A percentile compares a stretch with the other conserved stretches of the same genome.
Evolutionary conservation across 2,797 vertebrate species (phyloP).

Genomic region (Hypotaenidia philippensis): DNA sequence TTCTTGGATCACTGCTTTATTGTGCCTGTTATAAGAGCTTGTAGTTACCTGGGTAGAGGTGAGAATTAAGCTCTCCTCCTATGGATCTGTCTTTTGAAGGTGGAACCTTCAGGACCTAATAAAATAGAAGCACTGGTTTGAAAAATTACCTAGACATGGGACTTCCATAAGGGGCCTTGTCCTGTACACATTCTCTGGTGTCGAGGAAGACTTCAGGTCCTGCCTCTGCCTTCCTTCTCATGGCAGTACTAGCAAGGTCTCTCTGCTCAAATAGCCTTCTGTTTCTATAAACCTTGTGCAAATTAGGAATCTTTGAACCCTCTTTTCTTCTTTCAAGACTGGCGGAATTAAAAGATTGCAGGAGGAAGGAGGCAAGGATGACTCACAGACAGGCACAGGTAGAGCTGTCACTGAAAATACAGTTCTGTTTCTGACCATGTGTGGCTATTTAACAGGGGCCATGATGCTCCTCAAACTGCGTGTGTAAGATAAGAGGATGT

Average conservation of each 20-base stretch:
- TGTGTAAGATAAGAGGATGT: background rate
- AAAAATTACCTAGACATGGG: background rate
- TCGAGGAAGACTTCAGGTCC: background rate
- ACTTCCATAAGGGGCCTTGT: background rate
- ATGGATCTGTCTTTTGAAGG: no score
- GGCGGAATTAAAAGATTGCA: background rate
- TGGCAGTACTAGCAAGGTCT: background rate
- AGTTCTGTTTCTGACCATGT: background rate
- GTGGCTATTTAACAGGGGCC: background rate
- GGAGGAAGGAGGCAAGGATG: background rate
- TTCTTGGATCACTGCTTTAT: background rate
- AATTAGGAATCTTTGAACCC: background rate
- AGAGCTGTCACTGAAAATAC: background rate
- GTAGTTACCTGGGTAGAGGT: background rate
- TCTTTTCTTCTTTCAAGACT: background rate
- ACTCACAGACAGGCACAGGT: background rate
- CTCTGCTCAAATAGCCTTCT: background rate
- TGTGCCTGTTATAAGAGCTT: background rate
- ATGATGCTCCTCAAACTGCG: background rate
- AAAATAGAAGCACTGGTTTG: background rate
- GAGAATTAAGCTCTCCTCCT: background rate
- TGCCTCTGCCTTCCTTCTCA: background rate
- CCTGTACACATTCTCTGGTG: background rate
- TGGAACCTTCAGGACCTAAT: no score
- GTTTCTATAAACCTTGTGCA: background rate